Base-by-base conservation (phyloP, 2,888 invertebrate species). In the Microctonus aethiopoides region DNA sequence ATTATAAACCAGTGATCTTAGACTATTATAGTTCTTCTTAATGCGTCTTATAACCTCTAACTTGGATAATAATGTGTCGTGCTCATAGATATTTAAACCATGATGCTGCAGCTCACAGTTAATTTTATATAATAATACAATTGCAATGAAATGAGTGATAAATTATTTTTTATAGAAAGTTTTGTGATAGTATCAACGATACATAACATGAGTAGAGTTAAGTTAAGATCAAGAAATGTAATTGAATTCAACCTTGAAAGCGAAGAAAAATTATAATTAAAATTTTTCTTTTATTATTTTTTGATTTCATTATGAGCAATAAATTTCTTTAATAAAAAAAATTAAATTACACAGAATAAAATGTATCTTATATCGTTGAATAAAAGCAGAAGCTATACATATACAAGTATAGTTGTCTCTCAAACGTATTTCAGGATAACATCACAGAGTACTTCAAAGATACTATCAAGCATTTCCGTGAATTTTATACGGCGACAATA, bases 71-170 rank as follows among this genome's bases (percentile, higher is more conserved):
- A 73, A 67, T 73, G 70, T 72, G 68, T 68, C 74, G 72, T 73
- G 74, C 69, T 67, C 68, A 73, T 5, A 76, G 75, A 7, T 26
- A 26, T 61, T 67, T 69, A n/a, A n/a, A n/a, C n/a, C n/a, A n/a
- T n/a, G n/a, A n/a, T n/a, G n/a, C n/a, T n/a, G n/a, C n/a, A n/a
- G n/a, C n/a, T n/a, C n/a, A n/a, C n/a, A n/a, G n/a, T 65, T 24
- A 61, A 59, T 64, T 59, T 51, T 72, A 75, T 72, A 75, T 71
- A 70, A 76, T 74, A 74, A 73, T 76, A 76, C 74, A 77, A 76
- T 78, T 75, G 77, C 72, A 71, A 72, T 71, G 16, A 75, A 61
- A 74, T n/a, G n/a, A n/a, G n/a, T n/a, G n/a, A n/a, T n/a, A n/a
- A n/a, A n/a, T n/a, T n/a, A n/a, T n/a, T n/a, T n/a, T n/a, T n/a